Base-by-base conservation (phyloP, 2,113 vertebrate species). In the Sinosuthora webbiana region DNA sequence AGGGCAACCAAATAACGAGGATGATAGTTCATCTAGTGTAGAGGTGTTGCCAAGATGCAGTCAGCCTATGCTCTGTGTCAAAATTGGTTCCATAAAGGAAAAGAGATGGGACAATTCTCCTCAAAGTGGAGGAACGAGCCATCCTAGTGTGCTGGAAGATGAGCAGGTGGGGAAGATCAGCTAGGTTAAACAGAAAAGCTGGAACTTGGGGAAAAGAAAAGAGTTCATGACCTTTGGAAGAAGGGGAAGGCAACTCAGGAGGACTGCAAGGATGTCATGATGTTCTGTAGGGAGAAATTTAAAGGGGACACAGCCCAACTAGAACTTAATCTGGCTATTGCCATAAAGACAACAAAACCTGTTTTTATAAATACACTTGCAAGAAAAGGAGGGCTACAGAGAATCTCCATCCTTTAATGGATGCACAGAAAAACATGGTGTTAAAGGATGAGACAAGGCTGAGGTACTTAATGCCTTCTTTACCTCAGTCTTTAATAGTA, bases 1-100 rank as follows among this genome's bases (percentile, higher is more conserved):
- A 55, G 20, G 28, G 23, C 39, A 39, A 6, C 23, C 5, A 23
- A 25, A 12, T n/a, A n/a, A 63, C 0, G 1, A 47, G 28, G 24
- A 21, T 11, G 6, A 9, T 41, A 39, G 56, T 41, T 63, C 20
- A 63, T 63, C 20, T 39, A 10, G 9, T 2, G 0, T 30, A 21
- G 53, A 52, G 8, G 12, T 57, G 42, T 71, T 62, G 25, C 35
- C 1, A 2, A 49, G 56, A 30, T 56, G 24, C 23, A 39, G 9
- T 53, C 12, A 37, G 30, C 41, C 62, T 55, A 7, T 41, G n/a
- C 41, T 53, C n/a, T 47, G 47, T 5, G 11, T 69, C n/a, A 69
- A 3, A 69, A 55, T 52, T 18, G 20, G 30, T 47, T 47, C 35
- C 24, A 9, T 53, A 18, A 76, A 47, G 30, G 30, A 30, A 53